Evolutionary conservation across 2,888 invertebrate genomes (phyloP).

Genomic region (Drosophila nr. perissopoda): DNA sequence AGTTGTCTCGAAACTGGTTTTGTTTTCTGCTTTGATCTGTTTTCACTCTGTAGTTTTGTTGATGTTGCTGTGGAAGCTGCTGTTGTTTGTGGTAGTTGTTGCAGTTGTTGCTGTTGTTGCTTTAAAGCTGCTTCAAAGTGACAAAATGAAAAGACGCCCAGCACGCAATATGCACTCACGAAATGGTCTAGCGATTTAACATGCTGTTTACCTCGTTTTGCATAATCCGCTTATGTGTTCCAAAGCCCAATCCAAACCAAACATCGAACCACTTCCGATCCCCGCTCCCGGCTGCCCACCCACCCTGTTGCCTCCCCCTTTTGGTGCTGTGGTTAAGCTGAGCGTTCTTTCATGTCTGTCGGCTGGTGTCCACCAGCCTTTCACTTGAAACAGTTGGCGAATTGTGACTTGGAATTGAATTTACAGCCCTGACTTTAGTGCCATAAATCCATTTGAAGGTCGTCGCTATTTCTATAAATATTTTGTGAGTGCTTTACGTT

Average conservation of each 20-base stretch:
- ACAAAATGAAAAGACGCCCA: not conserved
- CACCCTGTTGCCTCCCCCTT: not conserved
- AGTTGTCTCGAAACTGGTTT: constrained; percentile 24
- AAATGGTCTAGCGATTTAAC: constrained; percentile 16
- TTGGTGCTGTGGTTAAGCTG: constrained; percentile 23
- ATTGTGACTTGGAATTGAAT: constrained; percentile 25
- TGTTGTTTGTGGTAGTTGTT: not conserved
- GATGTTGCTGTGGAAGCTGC: not conserved
- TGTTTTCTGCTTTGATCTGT: not conserved
- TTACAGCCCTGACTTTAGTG: constrained; percentile 21
- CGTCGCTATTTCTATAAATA: constrained; percentile 32
- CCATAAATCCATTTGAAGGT: constrained; percentile 64
- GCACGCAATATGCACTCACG: not conserved
- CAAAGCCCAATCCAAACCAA: constrained; percentile 38
- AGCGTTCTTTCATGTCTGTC: constrained; percentile 36
- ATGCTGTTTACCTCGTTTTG: constrained; percentile 21
- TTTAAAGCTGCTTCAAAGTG: not conserved
- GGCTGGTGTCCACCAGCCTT: constrained; percentile 41
- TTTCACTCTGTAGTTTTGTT: constrained; percentile 6
- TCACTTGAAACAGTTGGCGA: constrained; percentile 50
- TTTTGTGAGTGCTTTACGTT: constrained; percentile 1
- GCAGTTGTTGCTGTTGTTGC: not conserved
- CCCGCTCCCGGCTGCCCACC: not conserved
- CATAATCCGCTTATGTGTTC: constrained; percentile 61
- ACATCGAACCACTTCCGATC: constrained; percentile 20